Base-by-base conservation (phyloP, 1,140 invertebrate genomes). In the Centruroides sculpturatus region DNA sequence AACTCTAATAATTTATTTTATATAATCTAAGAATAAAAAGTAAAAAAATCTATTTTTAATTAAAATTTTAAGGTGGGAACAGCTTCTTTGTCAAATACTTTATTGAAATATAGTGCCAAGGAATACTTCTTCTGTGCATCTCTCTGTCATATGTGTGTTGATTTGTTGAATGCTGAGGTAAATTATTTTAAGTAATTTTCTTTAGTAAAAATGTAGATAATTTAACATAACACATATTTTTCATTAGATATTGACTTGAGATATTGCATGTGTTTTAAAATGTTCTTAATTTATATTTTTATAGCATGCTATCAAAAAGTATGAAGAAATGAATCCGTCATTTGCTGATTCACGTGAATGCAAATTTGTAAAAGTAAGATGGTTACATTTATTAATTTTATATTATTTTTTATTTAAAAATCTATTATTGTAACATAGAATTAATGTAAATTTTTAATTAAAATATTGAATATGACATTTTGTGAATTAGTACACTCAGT, bases 41-140 rank as follows among this genome's bases (percentile, higher is more conserved):
- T 34, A n/a, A 12, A 12, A n/a, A n/a, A 34, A 34, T 34, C 49
- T 51, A 34, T 12, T 34, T 51, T 34, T 34, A 51, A n/a, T 12
- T 51, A 12, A 12, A 5, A 9, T 12, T 68, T 74, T 5, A 70
- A 92, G 88, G 89, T 98, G 62, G 94, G 90, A 51, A 82, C 84
- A 57, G 85, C 87, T 47, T 89, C 93, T 46, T 80, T 98, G 68
- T 93, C 98, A 72, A 96, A 88, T 78, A 87, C 90, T 56, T 77
- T 98, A 66, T 78, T 98, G 63, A 98, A 98, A 75, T 98, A 98
- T 76, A 93, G 92, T 74, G 93, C 93, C n/a, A 98, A 98, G 73
- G 94, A 98, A 76, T 94, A 98, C 75, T 96, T 98, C 77, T 98
- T 98, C 77, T 82, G 89, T 55, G 93, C 95, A n/a, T 85, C 89